A percentile compares a stretch with the other conserved stretches of the same genome.
Conservation (phyloP, 64 coral and sea anemone genomes). For the Stichodactyla helianthus region DNA sequence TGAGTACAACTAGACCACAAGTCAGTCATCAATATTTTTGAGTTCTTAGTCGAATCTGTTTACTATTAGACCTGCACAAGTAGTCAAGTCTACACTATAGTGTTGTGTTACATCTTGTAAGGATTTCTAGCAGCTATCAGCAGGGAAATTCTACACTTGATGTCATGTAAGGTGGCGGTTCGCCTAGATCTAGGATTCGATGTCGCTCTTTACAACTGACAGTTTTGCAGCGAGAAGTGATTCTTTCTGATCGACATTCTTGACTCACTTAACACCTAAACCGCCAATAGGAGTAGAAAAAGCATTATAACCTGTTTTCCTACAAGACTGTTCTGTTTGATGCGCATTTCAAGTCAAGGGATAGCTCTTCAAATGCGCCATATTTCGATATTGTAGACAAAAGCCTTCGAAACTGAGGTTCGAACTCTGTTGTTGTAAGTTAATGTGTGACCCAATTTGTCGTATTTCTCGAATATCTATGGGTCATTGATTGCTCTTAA, state of each 20-base stretch:
- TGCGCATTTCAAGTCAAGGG: not conserved
- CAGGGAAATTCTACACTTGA: constrained; percentile 19
- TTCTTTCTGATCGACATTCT: constrained; percentile 2
- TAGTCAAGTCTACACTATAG: not conserved
- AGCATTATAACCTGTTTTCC: not conserved
- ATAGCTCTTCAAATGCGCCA: not conserved
- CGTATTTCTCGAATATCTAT: constrained; percentile 4
- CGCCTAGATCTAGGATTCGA: not conserved
- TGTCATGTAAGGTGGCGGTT: constrained; percentile 23
- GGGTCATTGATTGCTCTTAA: constrained; percentile 2
- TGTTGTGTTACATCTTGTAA: constrained; percentile 24
- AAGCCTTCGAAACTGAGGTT: not conserved
- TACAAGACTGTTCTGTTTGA: not conserved
- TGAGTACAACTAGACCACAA: constrained; percentile 21
- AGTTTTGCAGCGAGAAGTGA: constrained; percentile 7
- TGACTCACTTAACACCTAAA: constrained; percentile 26
- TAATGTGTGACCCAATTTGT: constrained; percentile 7
- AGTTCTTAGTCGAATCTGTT: constrained; percentile 21
- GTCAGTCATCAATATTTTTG: constrained; percentile 26
- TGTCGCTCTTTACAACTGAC: not conserved
- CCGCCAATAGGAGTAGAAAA: not conserved
- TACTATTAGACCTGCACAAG: constrained; percentile 19
- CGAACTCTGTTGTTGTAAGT: not conserved
- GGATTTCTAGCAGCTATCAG: constrained; percentile 7
- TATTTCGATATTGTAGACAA: not conserved